Conservation (phyloP, 2,113 vertebrate species). For the Mus spicilegus region DNA sequence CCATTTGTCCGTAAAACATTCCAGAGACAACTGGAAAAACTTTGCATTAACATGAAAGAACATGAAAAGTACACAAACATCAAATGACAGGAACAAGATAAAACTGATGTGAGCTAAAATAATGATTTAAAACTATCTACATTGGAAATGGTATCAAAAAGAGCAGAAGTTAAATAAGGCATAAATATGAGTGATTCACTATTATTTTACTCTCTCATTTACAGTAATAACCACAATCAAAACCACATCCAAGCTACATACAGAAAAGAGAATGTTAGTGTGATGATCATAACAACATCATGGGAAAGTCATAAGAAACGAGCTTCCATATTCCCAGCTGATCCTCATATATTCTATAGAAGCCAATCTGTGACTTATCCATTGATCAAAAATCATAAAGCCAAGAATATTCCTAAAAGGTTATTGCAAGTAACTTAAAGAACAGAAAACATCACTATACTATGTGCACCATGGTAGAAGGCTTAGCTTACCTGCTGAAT, state of each 20-base stretch:
- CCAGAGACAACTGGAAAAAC: background rate
- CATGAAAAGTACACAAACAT: background rate
- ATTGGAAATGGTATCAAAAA: slow-evolving; percentile 15
- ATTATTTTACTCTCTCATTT: slow-evolving; percentile 33
- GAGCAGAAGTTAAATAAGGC: background rate
- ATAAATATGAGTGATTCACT: background rate
- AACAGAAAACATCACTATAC: background rate
- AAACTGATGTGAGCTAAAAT: background rate
- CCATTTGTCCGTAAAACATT: background rate
- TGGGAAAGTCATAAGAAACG: background rate
- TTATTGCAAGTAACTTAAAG: background rate
- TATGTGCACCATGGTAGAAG: background rate
- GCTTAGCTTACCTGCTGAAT: slow-evolving; percentile 95
- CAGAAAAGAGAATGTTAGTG: background rate
- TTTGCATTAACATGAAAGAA: background rate
- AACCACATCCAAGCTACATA: background rate
- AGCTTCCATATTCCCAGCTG: background rate
- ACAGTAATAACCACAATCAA: background rate
- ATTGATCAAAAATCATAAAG: background rate
- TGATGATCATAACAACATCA: slow-evolving; percentile 5
- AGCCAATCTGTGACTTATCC: background rate
- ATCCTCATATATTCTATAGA: background rate
- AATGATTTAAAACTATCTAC: background rate
- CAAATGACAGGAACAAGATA: background rate
- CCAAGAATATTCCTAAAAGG: background rate